phyloP scores from a whole-genome alignment of 2,888 invertebrate genomes.

The Phytoseiulus persimilis region DNA sequence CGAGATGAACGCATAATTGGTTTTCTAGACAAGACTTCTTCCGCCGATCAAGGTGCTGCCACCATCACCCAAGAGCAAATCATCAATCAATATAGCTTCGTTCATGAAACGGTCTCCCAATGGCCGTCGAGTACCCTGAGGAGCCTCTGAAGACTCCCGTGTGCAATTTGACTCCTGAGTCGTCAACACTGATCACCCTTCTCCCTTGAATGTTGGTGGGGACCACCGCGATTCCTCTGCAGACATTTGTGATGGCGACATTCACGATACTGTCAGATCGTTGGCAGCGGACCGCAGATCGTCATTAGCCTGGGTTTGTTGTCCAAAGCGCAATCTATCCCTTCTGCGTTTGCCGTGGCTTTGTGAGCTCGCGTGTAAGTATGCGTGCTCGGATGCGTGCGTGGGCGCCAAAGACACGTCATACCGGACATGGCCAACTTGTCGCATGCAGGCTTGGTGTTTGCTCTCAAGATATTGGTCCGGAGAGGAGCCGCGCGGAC shows the following conservation, averaged over 20 bases:
- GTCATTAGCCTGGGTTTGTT: background rate
- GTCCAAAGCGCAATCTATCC: background rate
- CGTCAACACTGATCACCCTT: too few species aligned
- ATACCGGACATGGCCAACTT: background rate
- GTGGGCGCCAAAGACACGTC: background rate
- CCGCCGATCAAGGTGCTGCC: too few species aligned
- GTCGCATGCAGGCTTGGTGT: background rate
- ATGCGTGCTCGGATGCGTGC: background rate
- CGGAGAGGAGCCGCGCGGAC: background rate
- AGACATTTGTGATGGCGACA: background rate
- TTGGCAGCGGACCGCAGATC: background rate
- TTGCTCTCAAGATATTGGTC: background rate
- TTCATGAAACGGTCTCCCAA: too few species aligned
- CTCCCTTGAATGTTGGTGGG: background rate
- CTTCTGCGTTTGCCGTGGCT: background rate
- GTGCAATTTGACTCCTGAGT: too few species aligned
- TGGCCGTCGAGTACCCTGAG: too few species aligned
- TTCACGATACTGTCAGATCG: background rate
- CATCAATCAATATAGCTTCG: too few species aligned
- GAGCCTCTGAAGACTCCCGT: too few species aligned
- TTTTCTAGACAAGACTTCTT: background rate
- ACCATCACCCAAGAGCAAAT: too few species aligned
- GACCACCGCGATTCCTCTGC: background rate
- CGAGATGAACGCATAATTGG: background rate
- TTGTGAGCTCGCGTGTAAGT: background rate